A percentile compares a stretch with the other conserved stretches of the same genome.
Evolutionary conservation across 2,113 vertebrate genomes (phyloP).

Genomic region (Telmatochromis brichardi): DNA sequence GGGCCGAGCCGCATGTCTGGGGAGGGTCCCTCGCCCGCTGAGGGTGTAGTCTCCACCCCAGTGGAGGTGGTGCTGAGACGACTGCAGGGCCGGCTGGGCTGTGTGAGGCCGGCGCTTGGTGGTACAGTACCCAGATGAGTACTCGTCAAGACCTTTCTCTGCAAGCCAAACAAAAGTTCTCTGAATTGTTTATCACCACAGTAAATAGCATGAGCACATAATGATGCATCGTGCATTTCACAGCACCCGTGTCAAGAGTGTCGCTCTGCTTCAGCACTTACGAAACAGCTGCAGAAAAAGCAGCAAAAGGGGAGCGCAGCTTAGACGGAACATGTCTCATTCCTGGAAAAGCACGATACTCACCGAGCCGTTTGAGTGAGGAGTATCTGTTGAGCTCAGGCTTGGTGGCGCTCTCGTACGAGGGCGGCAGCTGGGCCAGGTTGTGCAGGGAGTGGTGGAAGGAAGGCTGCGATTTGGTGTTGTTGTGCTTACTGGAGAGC

Average conservation of each 20-base stretch:
- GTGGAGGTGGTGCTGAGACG: slow-evolving; percentile 75
- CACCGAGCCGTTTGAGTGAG: slow-evolving; percentile 87
- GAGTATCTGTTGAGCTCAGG: slow-evolving; percentile 87
- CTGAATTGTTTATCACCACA: slow-evolving; percentile 28
- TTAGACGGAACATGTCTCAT: not conserved
- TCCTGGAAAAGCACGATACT: slow-evolving; percentile 31
- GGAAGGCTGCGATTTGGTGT: slow-evolving; percentile 77
- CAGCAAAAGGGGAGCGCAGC: not conserved
- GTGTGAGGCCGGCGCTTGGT: slow-evolving; percentile 79
- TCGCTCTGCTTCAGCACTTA: not conserved
- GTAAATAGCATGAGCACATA: not conserved
- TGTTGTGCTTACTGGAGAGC: slow-evolving; percentile 81
- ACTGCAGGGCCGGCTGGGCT: slow-evolving; percentile 73
- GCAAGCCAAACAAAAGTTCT: slow-evolving; percentile 36
- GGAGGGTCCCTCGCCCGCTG: slow-evolving; percentile 81
- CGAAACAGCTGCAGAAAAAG: not conserved
- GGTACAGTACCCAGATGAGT: slow-evolving; percentile 84
- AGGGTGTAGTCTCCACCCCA: slow-evolving; percentile 78
- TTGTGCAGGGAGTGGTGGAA: slow-evolving; percentile 90
- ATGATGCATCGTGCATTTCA: not conserved
- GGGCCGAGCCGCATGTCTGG: slow-evolving; percentile 74
- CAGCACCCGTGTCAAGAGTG: not conserved
- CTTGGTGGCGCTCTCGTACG: slow-evolving; percentile 85
- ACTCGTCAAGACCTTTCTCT: slow-evolving; percentile 86
- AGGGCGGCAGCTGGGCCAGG: slow-evolving; percentile 87